phyloP scores from a whole-genome alignment of 1,140 invertebrate species.

The Euura lappo region DNA sequence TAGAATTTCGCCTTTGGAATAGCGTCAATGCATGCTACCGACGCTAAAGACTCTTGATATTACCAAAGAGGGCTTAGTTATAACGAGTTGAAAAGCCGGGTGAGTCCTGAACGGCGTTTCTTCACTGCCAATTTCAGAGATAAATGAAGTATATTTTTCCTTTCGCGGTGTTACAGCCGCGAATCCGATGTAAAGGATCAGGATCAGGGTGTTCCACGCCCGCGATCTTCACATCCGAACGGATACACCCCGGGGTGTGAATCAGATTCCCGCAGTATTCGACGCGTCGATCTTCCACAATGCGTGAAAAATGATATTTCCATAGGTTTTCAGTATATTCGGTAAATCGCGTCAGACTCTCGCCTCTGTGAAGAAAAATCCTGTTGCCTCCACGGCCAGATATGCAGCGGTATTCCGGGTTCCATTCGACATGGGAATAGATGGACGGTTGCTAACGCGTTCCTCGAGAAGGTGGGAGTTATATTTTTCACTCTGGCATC shows the following conservation, averaged over 20 bases:
- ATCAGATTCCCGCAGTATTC: not conserved
- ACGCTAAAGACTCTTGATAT: no score
- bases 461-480: constrained; percentile 22
- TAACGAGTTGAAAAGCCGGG: no score
- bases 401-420: no score
- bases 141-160: not conserved
- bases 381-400: not conserved
- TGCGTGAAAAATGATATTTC: not conserved
- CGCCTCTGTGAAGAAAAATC: not conserved
- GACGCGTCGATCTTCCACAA: not conserved
- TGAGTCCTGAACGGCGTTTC: no score
- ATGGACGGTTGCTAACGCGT: not conserved
- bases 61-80: no score
- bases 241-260: not conserved
- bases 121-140: no score
- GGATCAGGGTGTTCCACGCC: no score
- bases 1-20: no score
- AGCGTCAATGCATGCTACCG: no score
- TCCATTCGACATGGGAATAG: not conserved
- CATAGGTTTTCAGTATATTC: not conserved
- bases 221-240: no score
- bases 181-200: not conserved
- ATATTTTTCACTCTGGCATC: constrained; percentile 41
- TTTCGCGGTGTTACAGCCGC: not conserved
- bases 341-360: not conserved